phyloP scores from a whole-genome alignment of 2,113 vertebrate species.

The Morone chrysops region DNA sequence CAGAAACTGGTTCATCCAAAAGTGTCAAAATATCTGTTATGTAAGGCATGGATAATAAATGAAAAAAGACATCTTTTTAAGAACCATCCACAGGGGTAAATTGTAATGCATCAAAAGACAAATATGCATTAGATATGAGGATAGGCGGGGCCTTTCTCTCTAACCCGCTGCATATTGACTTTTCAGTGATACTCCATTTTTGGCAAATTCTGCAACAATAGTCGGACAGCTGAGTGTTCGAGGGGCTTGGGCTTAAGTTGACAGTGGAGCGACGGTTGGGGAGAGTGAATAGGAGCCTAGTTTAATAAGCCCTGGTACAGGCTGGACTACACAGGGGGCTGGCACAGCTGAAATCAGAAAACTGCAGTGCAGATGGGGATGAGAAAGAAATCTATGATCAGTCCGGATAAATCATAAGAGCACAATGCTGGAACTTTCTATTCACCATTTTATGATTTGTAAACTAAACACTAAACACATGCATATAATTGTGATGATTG shows the following conservation, averaged over 20 bases:
- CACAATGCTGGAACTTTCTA: constrained; percentile 32
- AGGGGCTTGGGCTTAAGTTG: constrained; percentile 71
- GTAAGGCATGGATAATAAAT: constrained; percentile 80
- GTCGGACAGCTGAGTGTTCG: constrained; percentile 56
- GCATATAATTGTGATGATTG: constrained; percentile 50
- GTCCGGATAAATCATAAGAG: constrained; percentile 57
- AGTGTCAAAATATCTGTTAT: constrained; percentile 78
- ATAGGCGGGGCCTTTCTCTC: constrained; percentile 54
- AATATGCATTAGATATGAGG: constrained; percentile 80
- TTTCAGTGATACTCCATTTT: constrained; percentile 55
- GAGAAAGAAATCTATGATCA: constrained; percentile 60
- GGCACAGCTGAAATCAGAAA: constrained; percentile 72
- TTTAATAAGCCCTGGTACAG: constrained; percentile 79
- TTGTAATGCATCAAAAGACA: constrained; percentile 82
- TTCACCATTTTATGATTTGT: constrained; percentile 42
- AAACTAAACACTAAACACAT: constrained; percentile 37
- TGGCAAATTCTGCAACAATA: constrained; percentile 64
- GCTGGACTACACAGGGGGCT: constrained; percentile 78
- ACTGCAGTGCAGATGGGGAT: constrained; percentile 76
- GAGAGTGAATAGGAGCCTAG: constrained; percentile 70
- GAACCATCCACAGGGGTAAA: constrained; percentile 77
- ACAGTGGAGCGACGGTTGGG: constrained; percentile 73
- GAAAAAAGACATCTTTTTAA: constrained; percentile 70
- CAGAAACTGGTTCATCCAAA: constrained; percentile 73
- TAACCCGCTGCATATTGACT: constrained; percentile 52